Percentiles rank a stretch among this genome's conserved stretches.
phyloP scores from a whole-genome alignment of 2,888 invertebrate species.

The Drosophila hawaiiensis region DNA sequence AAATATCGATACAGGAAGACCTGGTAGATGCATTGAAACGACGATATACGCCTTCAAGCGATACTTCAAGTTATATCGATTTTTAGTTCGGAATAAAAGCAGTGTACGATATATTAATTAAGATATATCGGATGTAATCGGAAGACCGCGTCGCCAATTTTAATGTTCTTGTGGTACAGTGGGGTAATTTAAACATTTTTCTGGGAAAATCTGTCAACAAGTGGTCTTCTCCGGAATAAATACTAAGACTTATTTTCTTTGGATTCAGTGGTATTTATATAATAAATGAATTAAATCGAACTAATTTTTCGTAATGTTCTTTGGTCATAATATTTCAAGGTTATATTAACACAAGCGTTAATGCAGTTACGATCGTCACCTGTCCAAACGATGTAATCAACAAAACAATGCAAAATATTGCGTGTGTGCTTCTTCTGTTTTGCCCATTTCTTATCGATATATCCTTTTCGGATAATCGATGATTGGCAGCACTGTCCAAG shows the following conservation, averaged over 20 bases:
- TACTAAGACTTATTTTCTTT: neutral
- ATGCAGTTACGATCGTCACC: neutral
- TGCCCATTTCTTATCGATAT: neutral
- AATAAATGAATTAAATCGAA: neutral
- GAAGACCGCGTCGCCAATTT: neutral
- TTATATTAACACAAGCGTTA: neutral
- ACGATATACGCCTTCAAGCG: conserved; percentile 5
- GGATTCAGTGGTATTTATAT: neutral
- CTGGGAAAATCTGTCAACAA: neutral
- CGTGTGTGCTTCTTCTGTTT: neutral
- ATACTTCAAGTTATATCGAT: conserved; percentile 13
- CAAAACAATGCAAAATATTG: neutral
- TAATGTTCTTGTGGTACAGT: neutral
- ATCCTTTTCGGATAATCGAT: neutral
- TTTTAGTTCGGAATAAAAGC: neutral
- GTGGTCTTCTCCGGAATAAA: neutral
- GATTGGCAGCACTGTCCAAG: neutral
- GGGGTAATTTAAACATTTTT: neutral
- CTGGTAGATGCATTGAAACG: conserved; percentile 1
- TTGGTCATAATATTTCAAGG: neutral
- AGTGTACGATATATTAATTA: neutral
- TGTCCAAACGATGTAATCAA: neutral
- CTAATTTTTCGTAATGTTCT: neutral
- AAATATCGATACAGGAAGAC: conserved; percentile 7
- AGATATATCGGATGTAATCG: neutral